These are phyloP conservation scores for Trichonephila clavipes DNA, from an alignment of 1,140 invertebrate genomes.

Conservation along the genomic window DNA sequence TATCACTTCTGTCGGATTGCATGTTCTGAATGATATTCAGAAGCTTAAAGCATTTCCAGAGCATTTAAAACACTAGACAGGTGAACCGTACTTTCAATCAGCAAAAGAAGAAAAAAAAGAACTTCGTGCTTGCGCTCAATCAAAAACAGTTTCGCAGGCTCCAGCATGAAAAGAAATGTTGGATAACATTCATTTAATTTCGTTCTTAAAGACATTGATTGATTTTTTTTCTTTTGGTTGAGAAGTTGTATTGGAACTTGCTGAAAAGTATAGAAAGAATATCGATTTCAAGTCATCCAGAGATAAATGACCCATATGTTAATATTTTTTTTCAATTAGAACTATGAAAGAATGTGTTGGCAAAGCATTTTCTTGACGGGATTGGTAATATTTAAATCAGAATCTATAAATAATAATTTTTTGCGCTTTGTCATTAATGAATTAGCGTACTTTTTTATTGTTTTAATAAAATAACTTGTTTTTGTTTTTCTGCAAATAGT, in stretches of 20 bases:
- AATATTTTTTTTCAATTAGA: neutral
- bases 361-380: no score
- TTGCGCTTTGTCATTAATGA: no score
- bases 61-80: slow-evolving; percentile 17
- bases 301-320: neutral
- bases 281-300: neutral
- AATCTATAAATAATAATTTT: no score
- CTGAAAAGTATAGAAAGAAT: neutral
- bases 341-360: neutral
- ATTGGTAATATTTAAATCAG: no score
- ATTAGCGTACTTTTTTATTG: no score
- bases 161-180: neutral
- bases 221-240: neutral
- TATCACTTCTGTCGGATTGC: slow-evolving; percentile 26
- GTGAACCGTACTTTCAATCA: neutral
- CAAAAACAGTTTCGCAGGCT: neutral
- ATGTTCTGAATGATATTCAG: slow-evolving; percentile 10
- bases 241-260: neutral
- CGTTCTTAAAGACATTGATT: slow-evolving; percentile 10
- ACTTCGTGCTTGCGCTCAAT: neutral
- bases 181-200: neutral
- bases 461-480: no score
- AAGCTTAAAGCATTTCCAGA: neutral
- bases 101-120: neutral
- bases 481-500: no score